Conservation (phyloP, 2,888 invertebrate species). For the Drosophila mettleri region DNA sequence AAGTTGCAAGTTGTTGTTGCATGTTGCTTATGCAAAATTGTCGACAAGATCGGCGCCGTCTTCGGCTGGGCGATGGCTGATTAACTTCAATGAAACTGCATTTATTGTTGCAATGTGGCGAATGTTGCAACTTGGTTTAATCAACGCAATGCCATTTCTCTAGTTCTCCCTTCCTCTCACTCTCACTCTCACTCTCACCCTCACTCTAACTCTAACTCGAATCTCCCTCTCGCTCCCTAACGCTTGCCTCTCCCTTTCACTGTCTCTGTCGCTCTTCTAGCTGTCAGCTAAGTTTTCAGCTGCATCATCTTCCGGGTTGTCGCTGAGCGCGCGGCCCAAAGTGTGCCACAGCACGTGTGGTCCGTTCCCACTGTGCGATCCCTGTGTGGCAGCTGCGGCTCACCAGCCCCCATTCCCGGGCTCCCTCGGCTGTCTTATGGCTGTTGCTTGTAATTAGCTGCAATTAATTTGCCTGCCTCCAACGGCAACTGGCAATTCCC, state of each 20-base stretch:
- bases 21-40: slow-evolving; percentile 54
- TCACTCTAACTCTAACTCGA: not conserved
- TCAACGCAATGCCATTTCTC: slow-evolving; percentile 63
- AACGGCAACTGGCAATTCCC: slow-evolving; percentile 6
- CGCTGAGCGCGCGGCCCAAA: slow-evolving; percentile 2
- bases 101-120: slow-evolving; percentile 65
- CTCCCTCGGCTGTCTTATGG: slow-evolving; percentile 1
- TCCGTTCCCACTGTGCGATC: slow-evolving; percentile 27
- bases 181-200: not conserved
- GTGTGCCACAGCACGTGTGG: slow-evolving; percentile 56
- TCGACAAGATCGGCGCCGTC: slow-evolving; percentile 52
- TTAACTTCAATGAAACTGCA: slow-evolving; percentile 79
- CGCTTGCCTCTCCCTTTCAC: not conserved
- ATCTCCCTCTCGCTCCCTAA: no score
- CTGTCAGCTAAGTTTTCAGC: slow-evolving; percentile 39
- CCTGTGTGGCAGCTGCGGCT: slow-evolving; percentile 10
- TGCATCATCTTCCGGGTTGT: slow-evolving; percentile 69
- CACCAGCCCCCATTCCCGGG: accelerated
- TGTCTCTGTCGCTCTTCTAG: not conserved
- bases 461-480: slow-evolving; percentile 70
- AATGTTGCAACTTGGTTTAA: slow-evolving; percentile 65
- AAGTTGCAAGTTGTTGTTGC: slow-evolving; percentile 14
- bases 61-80: slow-evolving; percentile 61
- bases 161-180: not conserved
- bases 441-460: slow-evolving; percentile 65